Evolutionary conservation across 2,888 invertebrate species (phyloP).

Genomic region (Drosophila vallismaia): DNA sequence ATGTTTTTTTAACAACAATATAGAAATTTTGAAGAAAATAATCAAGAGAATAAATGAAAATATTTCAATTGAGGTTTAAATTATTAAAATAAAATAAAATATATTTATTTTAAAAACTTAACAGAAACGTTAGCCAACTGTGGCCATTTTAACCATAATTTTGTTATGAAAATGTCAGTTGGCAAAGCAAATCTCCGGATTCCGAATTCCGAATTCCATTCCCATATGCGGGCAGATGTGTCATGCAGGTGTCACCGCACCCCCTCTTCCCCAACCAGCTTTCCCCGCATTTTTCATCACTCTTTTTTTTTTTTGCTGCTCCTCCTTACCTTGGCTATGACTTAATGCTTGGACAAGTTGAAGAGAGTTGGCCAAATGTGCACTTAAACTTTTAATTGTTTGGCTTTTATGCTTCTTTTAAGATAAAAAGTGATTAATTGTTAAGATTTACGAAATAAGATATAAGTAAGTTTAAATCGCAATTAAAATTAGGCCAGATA

Average conservation of each 20-base stretch:
- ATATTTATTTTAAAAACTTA: too few species aligned
- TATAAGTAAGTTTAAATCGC: too few species aligned
- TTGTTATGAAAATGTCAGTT: neutral
- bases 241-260: slow-evolving; percentile 10
- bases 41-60: too few species aligned
- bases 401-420: slow-evolving; percentile 1
- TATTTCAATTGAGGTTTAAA: too few species aligned
- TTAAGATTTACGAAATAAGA: neutral
- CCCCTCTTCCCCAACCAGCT: neutral
- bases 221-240: slow-evolving; percentile 10
- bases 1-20: too few species aligned
- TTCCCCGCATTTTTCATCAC: neutral
- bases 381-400: slow-evolving; percentile 29
- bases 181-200: neutral
- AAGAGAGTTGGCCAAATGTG: slow-evolving; percentile 21
- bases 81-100: too few species aligned
- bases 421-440: slow-evolving; percentile 2
- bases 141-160: neutral
- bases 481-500: neutral
- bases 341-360: slow-evolving; percentile 39
- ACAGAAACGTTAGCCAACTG: too few species aligned
- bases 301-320: slow-evolving; percentile 23
- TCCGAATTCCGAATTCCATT: slow-evolving; percentile 1
- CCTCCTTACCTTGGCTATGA: slow-evolving; percentile 56
- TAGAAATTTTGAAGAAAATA: too few species aligned